These are phyloP conservation scores for Alauda arvensis DNA, from an alignment of 2,797 vertebrate genomes.

Conservation along the genomic window DNA sequence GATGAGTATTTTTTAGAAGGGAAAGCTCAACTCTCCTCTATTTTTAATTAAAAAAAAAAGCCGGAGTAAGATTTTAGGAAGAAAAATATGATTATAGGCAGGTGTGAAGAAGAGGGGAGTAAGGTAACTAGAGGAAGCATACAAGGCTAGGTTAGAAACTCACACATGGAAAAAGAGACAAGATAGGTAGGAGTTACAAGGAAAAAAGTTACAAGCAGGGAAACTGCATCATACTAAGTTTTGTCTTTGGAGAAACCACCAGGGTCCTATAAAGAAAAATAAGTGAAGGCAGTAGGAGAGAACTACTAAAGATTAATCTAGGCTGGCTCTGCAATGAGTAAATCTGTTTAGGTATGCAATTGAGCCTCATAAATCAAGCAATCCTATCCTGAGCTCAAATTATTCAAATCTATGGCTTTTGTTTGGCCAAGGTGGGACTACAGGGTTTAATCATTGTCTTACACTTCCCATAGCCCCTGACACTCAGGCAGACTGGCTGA, in stretches of 20 bases:
- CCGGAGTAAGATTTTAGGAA: neutral
- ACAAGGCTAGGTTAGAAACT: neutral
- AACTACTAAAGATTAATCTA: neutral
- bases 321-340: neutral
- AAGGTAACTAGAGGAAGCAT: neutral
- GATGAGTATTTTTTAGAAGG: neutral
- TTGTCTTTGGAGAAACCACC: neutral
- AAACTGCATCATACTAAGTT: neutral
- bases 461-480: neutral
- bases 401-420: slow-evolving; percentile 3
- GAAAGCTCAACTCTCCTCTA: neutral
- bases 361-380: neutral
- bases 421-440: neutral
- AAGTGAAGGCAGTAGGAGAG: neutral
- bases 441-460: neutral
- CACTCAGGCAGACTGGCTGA: neutral
- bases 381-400: neutral
- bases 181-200: neutral
- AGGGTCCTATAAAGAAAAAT: slow-evolving; percentile 8
- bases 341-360: neutral
- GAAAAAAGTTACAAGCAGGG: neutral
- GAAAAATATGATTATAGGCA: neutral
- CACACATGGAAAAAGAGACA: neutral
- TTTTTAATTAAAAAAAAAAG: neutral
- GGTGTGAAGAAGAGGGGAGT: neutral